Base-by-base conservation (phyloP, 2,113 vertebrate species). In the Fregetta grallaria region DNA sequence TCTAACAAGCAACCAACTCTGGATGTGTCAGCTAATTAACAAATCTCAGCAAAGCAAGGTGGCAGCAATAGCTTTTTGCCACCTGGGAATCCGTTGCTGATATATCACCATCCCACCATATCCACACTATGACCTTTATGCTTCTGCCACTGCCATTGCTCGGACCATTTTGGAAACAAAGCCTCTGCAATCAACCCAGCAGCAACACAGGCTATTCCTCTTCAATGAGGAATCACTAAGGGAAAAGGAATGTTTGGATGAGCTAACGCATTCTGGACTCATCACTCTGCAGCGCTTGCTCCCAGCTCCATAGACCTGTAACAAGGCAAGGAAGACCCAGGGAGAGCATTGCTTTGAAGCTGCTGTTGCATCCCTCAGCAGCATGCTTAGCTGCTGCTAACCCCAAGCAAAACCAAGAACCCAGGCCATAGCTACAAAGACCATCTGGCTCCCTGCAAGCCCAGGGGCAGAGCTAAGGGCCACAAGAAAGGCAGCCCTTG, bases 261-360 rank as follows among this genome's bases (percentile, higher is more conserved):
- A 77, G 27, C 58, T 75, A 44, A 67, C 1, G 1, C 38, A 42
- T 44, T 50, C 63, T 21, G 73, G 36, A 38, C 49, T 63, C 13
- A 0, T 10, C 42, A 45, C 49, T 45, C 62, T 19, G 49, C 19
- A 3, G 6, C 81, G 13, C 44, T 79, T 5, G 0, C 16, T 88
- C 52, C 49, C 62, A 86, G 52, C 36, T 91, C 56, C 0, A 0
- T 0, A 55, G 53, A 68, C 38, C 49, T n/a, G 26, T 17, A 61
- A 34, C 10, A n/a, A 73, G 19, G 34, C 49, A 86, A 50, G 26
- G 36, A 61, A 66, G 67, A 82, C 40, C 62, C 17, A 27, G 29
- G 49, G 25, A 90, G 34, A 74, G 36, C 53, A 20, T 3, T 14
- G 32, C 58, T 61, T 16, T 42, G 52, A 80, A 75, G 76, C 53